Evolutionary conservation across 2,888 invertebrate species (phyloP).

Genomic region (Flexamia atlantica): DNA sequence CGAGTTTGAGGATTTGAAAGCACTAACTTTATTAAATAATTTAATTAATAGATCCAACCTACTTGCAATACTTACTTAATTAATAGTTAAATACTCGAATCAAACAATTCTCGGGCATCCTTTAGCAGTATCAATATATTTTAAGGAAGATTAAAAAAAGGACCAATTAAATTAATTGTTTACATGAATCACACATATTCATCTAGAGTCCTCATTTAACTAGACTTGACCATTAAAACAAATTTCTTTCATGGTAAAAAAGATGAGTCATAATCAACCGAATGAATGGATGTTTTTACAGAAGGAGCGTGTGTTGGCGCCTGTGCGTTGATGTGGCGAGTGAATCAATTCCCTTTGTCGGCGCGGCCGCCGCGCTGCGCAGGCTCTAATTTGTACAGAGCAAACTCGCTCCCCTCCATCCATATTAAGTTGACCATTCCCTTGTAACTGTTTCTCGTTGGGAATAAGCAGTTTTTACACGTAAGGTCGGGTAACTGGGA

Average conservation of each 20-base stretch:
- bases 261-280: neutral
- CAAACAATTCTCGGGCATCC: no score
- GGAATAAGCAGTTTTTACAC: neutral
- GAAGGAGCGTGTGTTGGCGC: neutral
- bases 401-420: neutral
- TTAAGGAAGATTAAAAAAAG: no score
- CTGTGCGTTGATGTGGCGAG: neutral
- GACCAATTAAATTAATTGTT: no score
- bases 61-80: no score
- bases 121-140: no score
- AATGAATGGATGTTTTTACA: constrained; percentile 15
- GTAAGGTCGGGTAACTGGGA: neutral
- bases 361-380: neutral
- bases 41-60: no score
- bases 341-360: constrained; percentile 27
- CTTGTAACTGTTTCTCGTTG: neutral
- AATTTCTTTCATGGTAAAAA: neutral
- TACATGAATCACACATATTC: no score
- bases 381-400: neutral
- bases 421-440: neutral
- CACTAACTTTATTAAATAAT: no score
- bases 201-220: no score
- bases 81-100: no score
- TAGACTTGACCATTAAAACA: neutral
- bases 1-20: no score